Conservation (phyloP, 92 coral and sea anemone species). For the Porites rus region DNA sequence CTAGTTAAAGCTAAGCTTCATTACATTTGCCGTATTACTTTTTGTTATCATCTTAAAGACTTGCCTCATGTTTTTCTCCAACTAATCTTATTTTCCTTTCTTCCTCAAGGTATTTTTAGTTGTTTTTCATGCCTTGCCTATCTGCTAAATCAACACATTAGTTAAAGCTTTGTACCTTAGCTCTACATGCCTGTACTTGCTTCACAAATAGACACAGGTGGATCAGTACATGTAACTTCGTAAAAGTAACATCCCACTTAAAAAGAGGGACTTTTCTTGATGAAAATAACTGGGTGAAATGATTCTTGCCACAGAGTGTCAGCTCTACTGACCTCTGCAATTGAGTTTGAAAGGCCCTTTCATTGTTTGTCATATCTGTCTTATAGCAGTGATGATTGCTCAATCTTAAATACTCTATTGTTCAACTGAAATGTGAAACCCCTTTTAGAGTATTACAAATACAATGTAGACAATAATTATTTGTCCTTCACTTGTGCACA, state of each 20-base stretch:
- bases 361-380: constrained; percentile 1
- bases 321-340: neutral
- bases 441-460: neutral
- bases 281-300: neutral
- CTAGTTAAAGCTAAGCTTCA: neutral
- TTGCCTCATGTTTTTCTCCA: constrained; percentile 1
- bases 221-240: neutral
- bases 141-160: constrained; percentile 39
- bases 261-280: neutral
- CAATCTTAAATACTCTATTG: constrained; percentile 19
- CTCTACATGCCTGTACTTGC: neutral
- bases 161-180: constrained; percentile 19
- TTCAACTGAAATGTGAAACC: constrained; percentile 16
- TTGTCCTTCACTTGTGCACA: neutral
- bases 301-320: neutral
- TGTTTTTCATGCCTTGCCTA: neutral
- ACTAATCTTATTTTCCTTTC: constrained; percentile 41
- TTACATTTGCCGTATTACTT: neutral
- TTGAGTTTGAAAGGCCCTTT: constrained; percentile 17
- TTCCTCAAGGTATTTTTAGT: neutral
- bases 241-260: neutral
- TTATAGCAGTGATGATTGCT: neutral
- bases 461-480: neutral
- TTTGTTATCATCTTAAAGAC: constrained; percentile 10
- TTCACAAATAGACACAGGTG: neutral